Percentiles rank a stretch among this genome's conserved stretches.
phyloP scores from a whole-genome alignment of 2,888 invertebrate genomes.

The Labia minor region DNA sequence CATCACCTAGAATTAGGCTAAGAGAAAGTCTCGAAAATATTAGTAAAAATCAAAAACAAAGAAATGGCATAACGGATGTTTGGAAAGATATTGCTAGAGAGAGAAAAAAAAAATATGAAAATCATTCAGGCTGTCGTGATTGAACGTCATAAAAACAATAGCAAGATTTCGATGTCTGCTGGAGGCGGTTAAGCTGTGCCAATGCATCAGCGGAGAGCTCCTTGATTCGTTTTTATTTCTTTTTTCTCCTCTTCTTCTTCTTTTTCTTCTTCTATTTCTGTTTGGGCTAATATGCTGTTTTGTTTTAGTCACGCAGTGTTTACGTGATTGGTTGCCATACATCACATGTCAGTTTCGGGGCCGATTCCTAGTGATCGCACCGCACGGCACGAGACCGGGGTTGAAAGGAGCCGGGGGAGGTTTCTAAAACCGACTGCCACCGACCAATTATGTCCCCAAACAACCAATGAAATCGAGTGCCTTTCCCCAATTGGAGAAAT shows the following conservation, averaged over 20 bases:
- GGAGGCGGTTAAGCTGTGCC: neutral
- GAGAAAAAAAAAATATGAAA: neutral
- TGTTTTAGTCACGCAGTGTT: slow-evolving; percentile 13
- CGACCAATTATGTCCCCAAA: neutral
- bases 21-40: neutral
- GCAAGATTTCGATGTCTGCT: neutral
- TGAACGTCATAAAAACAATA: neutral
- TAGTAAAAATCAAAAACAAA: slow-evolving; percentile 4
- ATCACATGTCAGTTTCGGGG: neutral
- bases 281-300: neutral
- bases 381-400: slow-evolving; percentile 4
- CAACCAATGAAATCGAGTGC: no score
- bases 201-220: neutral
- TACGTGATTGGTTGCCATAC: neutral
- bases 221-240: no score
- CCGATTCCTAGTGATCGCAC: neutral
- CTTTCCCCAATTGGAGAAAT: neutral
- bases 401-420: neutral
- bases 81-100: neutral
- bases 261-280: neutral
- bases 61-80: neutral
- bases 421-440: neutral
- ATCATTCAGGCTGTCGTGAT: neutral
- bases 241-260: neutral
- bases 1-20: neutral